These are phyloP conservation scores for Smutsia temminckii DNA, from an alignment of 2,797 vertebrate species.

Conservation along the genomic window DNA sequence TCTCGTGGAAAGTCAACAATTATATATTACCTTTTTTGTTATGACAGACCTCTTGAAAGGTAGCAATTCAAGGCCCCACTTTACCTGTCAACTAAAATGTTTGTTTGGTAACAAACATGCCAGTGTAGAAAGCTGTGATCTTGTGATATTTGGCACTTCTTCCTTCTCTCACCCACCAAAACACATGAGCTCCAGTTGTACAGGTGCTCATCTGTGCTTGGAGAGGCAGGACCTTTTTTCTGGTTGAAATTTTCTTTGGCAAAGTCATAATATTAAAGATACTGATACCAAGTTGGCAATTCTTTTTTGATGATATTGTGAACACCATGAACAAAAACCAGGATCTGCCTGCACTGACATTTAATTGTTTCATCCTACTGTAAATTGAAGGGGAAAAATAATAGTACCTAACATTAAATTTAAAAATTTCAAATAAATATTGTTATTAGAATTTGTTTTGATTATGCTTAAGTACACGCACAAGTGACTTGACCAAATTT, in stretches of 20 bases:
- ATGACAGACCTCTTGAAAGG: not conserved
- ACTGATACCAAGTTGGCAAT: not conserved
- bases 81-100: not conserved
- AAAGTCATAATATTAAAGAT: not conserved
- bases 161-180: not conserved
- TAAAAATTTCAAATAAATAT: not conserved
- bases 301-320: not conserved
- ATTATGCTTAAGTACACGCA: not conserved
- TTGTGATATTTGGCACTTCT: not conserved
- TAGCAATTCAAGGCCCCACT: not conserved
- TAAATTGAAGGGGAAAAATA: not conserved
- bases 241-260: not conserved
- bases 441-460: constrained; percentile 22
- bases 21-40: not conserved
- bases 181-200: not conserved
- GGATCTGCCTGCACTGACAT: not conserved
- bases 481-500: not conserved
- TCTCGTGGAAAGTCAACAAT: not conserved
- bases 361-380: not conserved
- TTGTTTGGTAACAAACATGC: not conserved
- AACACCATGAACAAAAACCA: not conserved
- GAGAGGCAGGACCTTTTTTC: not conserved
- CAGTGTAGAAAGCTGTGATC: not conserved
- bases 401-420: not conserved
- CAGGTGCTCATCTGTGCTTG: not conserved